phyloP scores from a whole-genome alignment of 2,113 vertebrate genomes.

The Opisthocomus hoazin region DNA sequence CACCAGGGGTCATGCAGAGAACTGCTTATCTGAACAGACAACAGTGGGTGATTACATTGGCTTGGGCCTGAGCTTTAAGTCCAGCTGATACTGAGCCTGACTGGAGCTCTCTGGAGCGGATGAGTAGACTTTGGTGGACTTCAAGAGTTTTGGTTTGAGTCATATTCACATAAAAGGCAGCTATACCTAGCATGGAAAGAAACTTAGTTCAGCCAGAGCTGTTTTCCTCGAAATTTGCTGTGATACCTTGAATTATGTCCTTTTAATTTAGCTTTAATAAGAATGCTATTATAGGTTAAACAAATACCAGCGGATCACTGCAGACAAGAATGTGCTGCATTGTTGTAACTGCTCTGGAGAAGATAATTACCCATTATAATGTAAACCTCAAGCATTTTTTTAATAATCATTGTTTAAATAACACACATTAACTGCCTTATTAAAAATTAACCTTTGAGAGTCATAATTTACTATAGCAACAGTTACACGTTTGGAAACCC shows the following conservation, averaged over 20 bases:
- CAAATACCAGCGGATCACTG: conserved; percentile 2
- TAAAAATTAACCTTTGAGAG: conserved; percentile 65
- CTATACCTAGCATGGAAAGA: neutral
- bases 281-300: conserved; percentile 11
- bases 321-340: conserved; percentile 10
- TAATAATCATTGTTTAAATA: conserved; percentile 64
- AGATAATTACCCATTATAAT: conserved; percentile 61
- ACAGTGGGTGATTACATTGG: neutral
- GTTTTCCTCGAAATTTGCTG: neutral
- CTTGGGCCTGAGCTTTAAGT: neutral
- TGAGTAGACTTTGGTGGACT: neutral
- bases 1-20: neutral
- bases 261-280: neutral
- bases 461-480: neutral
- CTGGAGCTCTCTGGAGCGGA: neutral
- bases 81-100: neutral
- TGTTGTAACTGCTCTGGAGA: conserved; percentile 39
- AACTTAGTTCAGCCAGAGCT: neutral
- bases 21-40: too few relatives aligned
- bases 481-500: neutral
- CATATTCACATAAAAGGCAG: neutral
- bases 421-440: conserved; percentile 39
- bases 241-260: neutral
- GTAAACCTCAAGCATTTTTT: conserved; percentile 41
- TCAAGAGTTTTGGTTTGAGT: neutral